Evolutionary conservation across 2,113 vertebrate species (phyloP), one percentile per base, ranked within the genome.

Genomic region (Mola mola): DNA sequence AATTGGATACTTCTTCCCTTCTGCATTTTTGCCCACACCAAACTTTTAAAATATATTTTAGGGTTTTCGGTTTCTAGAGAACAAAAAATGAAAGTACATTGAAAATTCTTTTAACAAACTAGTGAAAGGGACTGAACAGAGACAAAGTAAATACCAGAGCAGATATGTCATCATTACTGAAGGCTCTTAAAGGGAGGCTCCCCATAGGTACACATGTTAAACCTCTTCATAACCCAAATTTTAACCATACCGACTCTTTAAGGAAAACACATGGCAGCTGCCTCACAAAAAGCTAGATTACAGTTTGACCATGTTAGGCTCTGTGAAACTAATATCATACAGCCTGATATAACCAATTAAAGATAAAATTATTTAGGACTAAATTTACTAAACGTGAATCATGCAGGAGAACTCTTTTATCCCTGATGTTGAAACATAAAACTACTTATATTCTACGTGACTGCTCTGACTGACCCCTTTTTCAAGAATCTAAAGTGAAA

Each of bases 61-160:
- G 62, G 29, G 79, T 82, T 92, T 74, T 91, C 85, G 53, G 85
- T 92, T 92, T 91, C 90, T 56, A 79, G 44, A 59, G 29, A 70
- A 38, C 72, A 82, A 87, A 85, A 91, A 91, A 83, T 78, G 85
- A 91, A 90, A 87, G 80, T 76, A 52, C 16, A 41, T 26, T 65
- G 59, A 31, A 48, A 53, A 58, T 25, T 4, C 57, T 52, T 61
- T 76, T 15, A 61, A 64, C 31, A 15, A 13, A 57, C 36, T 17
- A 19, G 53, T 37, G 26, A 64, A 51, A 66, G 24, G 28, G 22
- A 60, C 8, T 29, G 28, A 62, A 60, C 8, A 25, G 50, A 48
- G 34, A 61, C 37, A 65, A 15, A 41, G 20, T 44, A 6, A 13
- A 38, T n/a, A 65, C 40, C 28, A 57, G 11, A 40, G 29, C 19